phyloP scores from a whole-genome alignment of 2,888 invertebrate species.

The Protodeltote pygarga region DNA sequence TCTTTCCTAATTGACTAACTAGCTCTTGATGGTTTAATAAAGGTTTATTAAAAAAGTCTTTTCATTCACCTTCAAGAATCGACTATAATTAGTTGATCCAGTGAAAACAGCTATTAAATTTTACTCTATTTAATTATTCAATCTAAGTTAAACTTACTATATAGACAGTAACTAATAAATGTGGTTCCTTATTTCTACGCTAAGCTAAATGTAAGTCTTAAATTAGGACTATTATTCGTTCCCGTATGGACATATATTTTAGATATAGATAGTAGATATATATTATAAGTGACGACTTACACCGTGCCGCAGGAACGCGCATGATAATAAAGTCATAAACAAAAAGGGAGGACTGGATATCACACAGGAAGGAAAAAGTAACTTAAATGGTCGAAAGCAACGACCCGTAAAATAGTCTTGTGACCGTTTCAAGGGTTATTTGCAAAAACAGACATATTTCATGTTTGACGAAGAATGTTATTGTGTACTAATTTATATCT shows the following conservation, averaged over 20 bases:
- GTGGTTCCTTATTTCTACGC: not conserved
- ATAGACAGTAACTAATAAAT: not conserved
- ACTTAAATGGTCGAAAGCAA: slow-evolving; percentile 56
- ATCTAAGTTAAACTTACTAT: not conserved
- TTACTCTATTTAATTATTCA: slow-evolving; percentile 20
- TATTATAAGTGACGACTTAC: slow-evolving; percentile 7
- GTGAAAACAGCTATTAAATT: slow-evolving; percentile 10
- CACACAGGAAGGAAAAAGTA: slow-evolving; percentile 51
- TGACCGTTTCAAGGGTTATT: slow-evolving; percentile 56
- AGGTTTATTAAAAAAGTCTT: slow-evolving; percentile 33
- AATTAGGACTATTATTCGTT: no score
- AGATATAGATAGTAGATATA: not conserved
- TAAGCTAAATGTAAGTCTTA: no score
- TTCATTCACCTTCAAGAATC: slow-evolving; percentile 16
- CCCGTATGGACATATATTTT: not conserved
- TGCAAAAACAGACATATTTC: slow-evolving; percentile 54
- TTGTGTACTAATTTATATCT: no score
- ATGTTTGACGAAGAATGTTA: no score
- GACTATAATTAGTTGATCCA: slow-evolving; percentile 16
- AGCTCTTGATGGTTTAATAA: slow-evolving; percentile 50
- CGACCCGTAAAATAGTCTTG: slow-evolving; percentile 66
- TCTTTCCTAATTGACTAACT: slow-evolving; percentile 59
- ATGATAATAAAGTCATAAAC: slow-evolving; percentile 34
- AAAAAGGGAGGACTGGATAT: slow-evolving; percentile 28
- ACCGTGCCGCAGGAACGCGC: slow-evolving; percentile 8